phyloP scores from a whole-genome alignment of 2,888 invertebrate genomes.

The Noctua janthe region DNA sequence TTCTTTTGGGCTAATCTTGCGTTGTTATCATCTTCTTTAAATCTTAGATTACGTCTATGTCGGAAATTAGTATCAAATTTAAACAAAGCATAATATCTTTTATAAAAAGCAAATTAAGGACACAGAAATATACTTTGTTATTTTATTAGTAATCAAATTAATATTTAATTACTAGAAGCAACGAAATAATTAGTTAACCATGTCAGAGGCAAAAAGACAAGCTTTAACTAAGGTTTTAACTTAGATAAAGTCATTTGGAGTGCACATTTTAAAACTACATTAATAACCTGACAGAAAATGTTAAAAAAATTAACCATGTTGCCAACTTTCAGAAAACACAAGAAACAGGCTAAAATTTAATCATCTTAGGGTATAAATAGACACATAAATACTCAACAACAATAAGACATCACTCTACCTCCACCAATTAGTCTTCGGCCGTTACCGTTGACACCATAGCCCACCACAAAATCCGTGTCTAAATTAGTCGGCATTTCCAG shows the following conservation, averaged over 20 bases:
- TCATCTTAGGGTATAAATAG: not conserved
- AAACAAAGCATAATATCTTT: not conserved
- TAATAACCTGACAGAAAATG: slow-evolving; percentile 81
- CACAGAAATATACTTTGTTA: not conserved
- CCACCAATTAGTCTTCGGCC: not conserved
- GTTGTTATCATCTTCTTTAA: not conserved
- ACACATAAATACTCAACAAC: not conserved
- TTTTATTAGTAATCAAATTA: not conserved
- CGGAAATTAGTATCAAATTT: not conserved
- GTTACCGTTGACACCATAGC: not conserved
- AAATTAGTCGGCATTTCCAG: slow-evolving; percentile 60
- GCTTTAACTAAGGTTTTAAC: slow-evolving; percentile 82
- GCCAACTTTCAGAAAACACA: not conserved
- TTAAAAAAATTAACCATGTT: too few relatives aligned
- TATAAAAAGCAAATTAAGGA: not conserved
- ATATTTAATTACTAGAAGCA: not conserved
- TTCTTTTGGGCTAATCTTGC: not conserved
- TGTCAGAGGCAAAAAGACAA: slow-evolving; percentile 83
- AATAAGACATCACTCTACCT: not conserved
- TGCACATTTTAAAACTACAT: slow-evolving; percentile 88
- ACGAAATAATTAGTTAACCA: not conserved
- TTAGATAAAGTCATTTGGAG: slow-evolving; percentile 84
- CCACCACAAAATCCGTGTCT: not conserved
- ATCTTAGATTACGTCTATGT: not conserved
- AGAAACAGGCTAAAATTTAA: not conserved